Evolutionary conservation across 2,888 invertebrate species (phyloP).

Genomic region (Cacoxenus indagator): DNA sequence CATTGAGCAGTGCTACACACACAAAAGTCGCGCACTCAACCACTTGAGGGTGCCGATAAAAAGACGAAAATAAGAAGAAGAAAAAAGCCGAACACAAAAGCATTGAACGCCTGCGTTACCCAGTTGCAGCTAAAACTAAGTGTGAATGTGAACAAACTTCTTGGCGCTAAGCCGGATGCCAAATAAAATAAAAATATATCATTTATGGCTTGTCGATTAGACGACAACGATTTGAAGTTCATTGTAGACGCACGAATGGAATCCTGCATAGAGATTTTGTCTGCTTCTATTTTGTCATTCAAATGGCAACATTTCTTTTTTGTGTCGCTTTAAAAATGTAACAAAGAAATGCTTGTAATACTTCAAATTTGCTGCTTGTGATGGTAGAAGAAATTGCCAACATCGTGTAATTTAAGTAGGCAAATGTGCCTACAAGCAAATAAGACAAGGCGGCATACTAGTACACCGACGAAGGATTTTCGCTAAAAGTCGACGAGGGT

Average conservation of each 20-base stretch:
- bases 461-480: background rate
- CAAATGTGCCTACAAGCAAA: background rate
- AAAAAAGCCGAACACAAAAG: background rate
- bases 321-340: background rate
- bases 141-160: conserved; percentile 24
- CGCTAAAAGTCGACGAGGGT: too few relatives aligned
- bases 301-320: too few relatives aligned
- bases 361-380: too few relatives aligned
- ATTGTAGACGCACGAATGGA: background rate
- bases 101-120: background rate
- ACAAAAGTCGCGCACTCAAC: conserved; percentile 18
- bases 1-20: background rate
- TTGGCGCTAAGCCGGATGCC: conserved; percentile 53
- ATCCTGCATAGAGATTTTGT: background rate
- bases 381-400: background rate
- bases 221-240: conserved; percentile 1
- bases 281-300: too few relatives aligned
- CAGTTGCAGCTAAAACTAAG: background rate
- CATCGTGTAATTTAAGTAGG: background rate
- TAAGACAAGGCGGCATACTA: background rate
- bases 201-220: conserved; percentile 50
- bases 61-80: background rate
- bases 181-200: conserved; percentile 66
- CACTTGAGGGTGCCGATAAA: background rate
- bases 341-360: background rate